phyloP scores from a whole-genome alignment of 1,140 invertebrate species.

The Leptonema lineaticorne region DNA sequence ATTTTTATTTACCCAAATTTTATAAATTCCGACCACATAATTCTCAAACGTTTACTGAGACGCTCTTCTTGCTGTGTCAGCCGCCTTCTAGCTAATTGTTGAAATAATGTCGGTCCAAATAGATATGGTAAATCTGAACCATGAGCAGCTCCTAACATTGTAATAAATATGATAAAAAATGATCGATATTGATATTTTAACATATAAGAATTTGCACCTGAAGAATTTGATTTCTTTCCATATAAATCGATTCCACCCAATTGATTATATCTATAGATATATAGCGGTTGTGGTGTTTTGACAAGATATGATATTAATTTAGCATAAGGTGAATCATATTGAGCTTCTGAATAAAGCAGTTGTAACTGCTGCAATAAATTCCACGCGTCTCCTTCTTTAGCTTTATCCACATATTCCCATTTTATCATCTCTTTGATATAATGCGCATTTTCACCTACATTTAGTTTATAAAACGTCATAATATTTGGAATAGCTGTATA shows the following conservation, averaged over 20 bases:
- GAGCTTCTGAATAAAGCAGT: slow-evolving; percentile 49
- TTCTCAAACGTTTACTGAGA: slow-evolving; percentile 59
- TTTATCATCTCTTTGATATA: slow-evolving; percentile 51
- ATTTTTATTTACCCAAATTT: slow-evolving; percentile 59
- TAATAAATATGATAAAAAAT: neutral
- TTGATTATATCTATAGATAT: slow-evolving; percentile 50
- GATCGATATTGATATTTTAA: neutral
- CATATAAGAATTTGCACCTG: slow-evolving; percentile 39
- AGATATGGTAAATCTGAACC: slow-evolving; percentile 65
- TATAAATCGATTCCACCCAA: slow-evolving; percentile 51
- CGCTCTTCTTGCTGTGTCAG: slow-evolving; percentile 59
- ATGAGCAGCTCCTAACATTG: slow-evolving; percentile 58
- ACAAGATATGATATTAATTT: slow-evolving; percentile 50
- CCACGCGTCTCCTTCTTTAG: slow-evolving; percentile 43
- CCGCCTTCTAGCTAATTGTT: slow-evolving; percentile 59
- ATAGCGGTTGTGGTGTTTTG: slow-evolving; percentile 47
- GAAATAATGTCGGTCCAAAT: slow-evolving; percentile 64
- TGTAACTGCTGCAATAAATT: slow-evolving; percentile 48
- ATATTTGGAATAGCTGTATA: slow-evolving; percentile 54
- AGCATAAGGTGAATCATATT: slow-evolving; percentile 52
- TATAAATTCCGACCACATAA: slow-evolving; percentile 62
- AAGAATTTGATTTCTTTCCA: slow-evolving; percentile 51
- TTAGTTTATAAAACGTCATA: slow-evolving; percentile 47
- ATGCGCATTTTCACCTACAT: slow-evolving; percentile 32
- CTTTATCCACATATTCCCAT: slow-evolving; percentile 47